Base-by-base conservation (phyloP, 2,888 invertebrate genomes). In the Epinotia ramella region DNA sequence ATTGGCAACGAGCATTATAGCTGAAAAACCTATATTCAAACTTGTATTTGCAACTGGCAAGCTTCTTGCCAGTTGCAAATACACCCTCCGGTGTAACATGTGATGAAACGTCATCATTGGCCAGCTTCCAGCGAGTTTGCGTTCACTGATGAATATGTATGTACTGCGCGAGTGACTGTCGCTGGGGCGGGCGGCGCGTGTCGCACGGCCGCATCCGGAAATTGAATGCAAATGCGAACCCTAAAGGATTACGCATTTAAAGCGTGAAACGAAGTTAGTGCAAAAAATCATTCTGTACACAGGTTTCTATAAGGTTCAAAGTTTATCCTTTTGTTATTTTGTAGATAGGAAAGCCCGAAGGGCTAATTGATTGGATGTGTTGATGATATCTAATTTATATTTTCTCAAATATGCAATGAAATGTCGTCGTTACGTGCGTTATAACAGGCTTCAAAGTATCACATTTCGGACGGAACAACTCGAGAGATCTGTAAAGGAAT, bases 221-320 rank as follows among this genome's bases (percentile, higher is more conserved):
- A 87, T 88, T 87, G 73, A 79, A 88, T 87, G 88, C 80, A 86
- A 86, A 87, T 76, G 62, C 18, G 56, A 6, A 24, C 59, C 71
- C 71, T 46, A 16, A 9, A 60, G 69, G 59, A 69, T 69, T 60
- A 68, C 57, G 53, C 33, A 44, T 57, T 68, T 68, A 40, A 60
- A 59, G 24, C 69, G 46, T 69, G 59, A 59, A 60, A 46, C 44
- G 24, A 28, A 60, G 59, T 60, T 57, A 46, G 59, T 60, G 46
- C 69, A 40, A 2, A 28, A 59, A 12, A 57, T 49, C 24, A 46
- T 1, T 13, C 24, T 65, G 20, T 44, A 9, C 18, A 20, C 6
- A n/a, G n/a, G 13, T 11, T 63, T 18, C 1, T 63, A 12, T 40
- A 9, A 9, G 9, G 11, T 11, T 7, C 12, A 3, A 44, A n/a